Percentiles rank a stretch among this genome's conserved stretches.
Evolutionary conservation across 2,888 invertebrate species (phyloP).

Genomic region (Heliothis peltigera): DNA sequence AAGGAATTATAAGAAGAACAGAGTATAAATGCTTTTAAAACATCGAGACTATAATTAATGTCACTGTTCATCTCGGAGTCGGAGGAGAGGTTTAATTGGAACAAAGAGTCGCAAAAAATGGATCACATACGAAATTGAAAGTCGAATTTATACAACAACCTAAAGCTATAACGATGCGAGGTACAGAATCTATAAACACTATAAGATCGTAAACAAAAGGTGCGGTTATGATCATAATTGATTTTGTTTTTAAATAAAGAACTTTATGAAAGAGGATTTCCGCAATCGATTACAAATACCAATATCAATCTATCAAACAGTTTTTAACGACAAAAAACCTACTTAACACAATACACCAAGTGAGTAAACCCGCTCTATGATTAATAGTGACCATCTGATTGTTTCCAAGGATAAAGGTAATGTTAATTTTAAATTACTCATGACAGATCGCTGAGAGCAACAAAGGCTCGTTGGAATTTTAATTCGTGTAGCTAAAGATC

Average conservation of each 20-base stretch:
- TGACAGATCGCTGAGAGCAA: conserved; percentile 63
- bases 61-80: background rate
- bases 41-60: background rate
- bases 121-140: conserved; percentile 33
- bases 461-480: conserved; percentile 63
- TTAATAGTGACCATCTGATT: conserved; percentile 58
- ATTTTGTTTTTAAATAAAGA: conserved; percentile 47
- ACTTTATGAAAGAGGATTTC: conserved; percentile 65
- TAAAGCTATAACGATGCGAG: conserved; percentile 14
- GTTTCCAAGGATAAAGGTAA: conserved; percentile 61
- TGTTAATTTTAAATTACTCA: conserved; percentile 63
- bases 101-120: conserved; percentile 26
- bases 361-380: conserved; percentile 56
- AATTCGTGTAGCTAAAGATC: conserved; percentile 62
- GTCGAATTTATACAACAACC: conserved; percentile 29
- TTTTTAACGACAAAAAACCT: conserved; percentile 53
- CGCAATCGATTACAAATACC: conserved; percentile 67
- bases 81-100: conserved; percentile 12
- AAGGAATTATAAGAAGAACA: background rate
- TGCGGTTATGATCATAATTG: conserved; percentile 51
- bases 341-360: conserved; percentile 46
- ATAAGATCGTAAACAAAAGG: conserved; percentile 43
- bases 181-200: conserved; percentile 1
- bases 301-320: conserved; percentile 49
- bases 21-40: background rate